Conservation (phyloP, 2,797 vertebrate genomes). For the Epinephelus awoara region DNA sequence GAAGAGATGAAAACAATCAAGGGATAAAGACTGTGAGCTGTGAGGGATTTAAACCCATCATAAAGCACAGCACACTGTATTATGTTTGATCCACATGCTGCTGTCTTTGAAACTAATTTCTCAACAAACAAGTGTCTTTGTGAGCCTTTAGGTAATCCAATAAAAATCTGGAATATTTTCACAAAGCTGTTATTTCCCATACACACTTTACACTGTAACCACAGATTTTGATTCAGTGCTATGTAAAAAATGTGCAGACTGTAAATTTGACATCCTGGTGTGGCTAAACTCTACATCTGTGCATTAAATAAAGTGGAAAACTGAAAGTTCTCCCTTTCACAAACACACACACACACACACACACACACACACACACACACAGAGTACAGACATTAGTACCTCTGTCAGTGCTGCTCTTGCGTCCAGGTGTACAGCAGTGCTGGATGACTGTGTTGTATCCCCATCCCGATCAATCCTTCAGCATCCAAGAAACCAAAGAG, state of each 20-base stretch:
- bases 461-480: constrained; percentile 64
- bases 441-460: constrained; percentile 38
- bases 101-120: constrained; percentile 6
- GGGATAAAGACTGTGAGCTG: background rate
- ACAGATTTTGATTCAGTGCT: background rate
- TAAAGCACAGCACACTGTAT: background rate
- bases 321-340: background rate
- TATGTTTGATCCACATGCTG: constrained; percentile 18
- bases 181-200: background rate
- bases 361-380: constrained; percentile 15
- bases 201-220: background rate
- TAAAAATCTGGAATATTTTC: background rate
- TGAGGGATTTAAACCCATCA: background rate
- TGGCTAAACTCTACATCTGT: background rate
- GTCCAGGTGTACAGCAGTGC: constrained; percentile 51
- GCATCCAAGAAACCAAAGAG: constrained; percentile 39
- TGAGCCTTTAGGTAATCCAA: background rate
- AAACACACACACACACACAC: constrained; percentile 22
- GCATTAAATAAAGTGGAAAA: background rate
- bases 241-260: background rate
- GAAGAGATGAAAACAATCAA: background rate
- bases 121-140: background rate
- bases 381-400: constrained; percentile 46
- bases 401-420: constrained; percentile 60
- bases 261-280: background rate